phyloP scores from a whole-genome alignment of 2,888 invertebrate species.

The Xestobium rufovillosum region DNA sequence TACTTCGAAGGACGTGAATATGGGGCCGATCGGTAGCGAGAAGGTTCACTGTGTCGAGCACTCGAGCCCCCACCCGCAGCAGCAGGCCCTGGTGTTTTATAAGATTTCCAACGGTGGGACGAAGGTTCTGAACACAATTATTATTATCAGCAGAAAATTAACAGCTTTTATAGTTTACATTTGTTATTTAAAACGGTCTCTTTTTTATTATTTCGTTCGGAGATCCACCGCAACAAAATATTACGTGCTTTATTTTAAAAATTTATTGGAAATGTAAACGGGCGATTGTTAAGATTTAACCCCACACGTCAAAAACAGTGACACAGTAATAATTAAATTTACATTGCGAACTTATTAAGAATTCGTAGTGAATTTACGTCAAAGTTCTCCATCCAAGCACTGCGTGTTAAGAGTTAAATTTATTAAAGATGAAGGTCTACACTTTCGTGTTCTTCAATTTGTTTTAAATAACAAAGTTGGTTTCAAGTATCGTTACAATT shows the following conservation, averaged over 20 bases:
- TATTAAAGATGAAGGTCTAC: too few species aligned
- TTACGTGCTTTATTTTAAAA: too few species aligned
- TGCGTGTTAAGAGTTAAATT: too few species aligned
- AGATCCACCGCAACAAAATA: background rate
- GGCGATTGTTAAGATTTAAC: too few species aligned
- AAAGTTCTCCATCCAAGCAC: too few species aligned
- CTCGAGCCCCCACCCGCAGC: conserved; percentile 45
- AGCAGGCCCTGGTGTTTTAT: conserved; percentile 42
- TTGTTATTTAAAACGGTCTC: background rate
- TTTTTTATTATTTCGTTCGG: background rate
- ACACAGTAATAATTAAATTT: too few species aligned
- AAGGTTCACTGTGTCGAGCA: conserved; percentile 42
- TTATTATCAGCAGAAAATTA: conserved; percentile 5
- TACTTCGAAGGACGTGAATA: conserved; percentile 52
- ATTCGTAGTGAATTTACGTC: too few species aligned
- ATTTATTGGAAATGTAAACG: background rate
- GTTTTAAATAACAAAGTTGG: too few species aligned
- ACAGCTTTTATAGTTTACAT: background rate
- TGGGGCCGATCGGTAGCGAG: conserved; percentile 53
- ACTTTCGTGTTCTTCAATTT: too few species aligned
- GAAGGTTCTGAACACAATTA: conserved; percentile 46
- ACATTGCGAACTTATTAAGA: too few species aligned
- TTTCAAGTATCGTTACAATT: too few species aligned
- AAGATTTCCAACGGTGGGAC: conserved; percentile 51
- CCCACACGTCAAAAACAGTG: too few species aligned